Evolutionary conservation across 2,797 vertebrate species (phyloP), one percentile per base, ranked within the genome.

Genomic region (Hypotaenidia okinawae): DNA sequence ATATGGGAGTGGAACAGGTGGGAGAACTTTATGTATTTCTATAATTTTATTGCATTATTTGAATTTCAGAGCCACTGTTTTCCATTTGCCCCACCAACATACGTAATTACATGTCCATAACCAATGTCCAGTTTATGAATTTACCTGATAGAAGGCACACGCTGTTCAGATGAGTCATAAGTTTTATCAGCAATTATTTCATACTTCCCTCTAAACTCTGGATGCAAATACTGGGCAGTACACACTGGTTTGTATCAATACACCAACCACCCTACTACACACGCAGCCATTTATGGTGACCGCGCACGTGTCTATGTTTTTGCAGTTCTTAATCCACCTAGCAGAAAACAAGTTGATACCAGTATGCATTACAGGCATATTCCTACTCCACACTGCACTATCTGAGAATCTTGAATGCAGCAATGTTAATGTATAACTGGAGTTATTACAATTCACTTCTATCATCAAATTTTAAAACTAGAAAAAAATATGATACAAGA

Each of bases 111-210:
- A 58, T 16, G 28, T 43, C 83, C n/a, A 70, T 33, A 84, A 81
- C 13, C 28, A 51, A 84, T 87, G 30, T 24, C 39, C 37, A 79
- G n/a, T 67, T 79, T 70, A 79, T 30, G 11, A 82, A 89, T 87
- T 89, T 51, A 89, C 66, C 43, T 79, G 63, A 82, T 76, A 73
- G 74, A 73, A 93, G 45, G 51, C 41, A 83, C 62, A 87, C 0
- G 1, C 1, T 89, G 47, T 79, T 81, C 70, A 92, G 63, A 89
- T 89, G 59, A 93, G 47, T 84, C 69, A 2, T 62, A 81, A 39
- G 7, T 79, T 89, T 89, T 73, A 94, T 41, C 74, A 69, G 74
- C 28, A 90, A 87, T 54, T 81, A 94, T 92, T 90, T 92, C 63
- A 59, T 67, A 86, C 90, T 63, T 89, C 73, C 39, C n/a, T 77